Base-by-base conservation (phyloP, 2,797 vertebrate species). In the Fistularia commersonii region DNA sequence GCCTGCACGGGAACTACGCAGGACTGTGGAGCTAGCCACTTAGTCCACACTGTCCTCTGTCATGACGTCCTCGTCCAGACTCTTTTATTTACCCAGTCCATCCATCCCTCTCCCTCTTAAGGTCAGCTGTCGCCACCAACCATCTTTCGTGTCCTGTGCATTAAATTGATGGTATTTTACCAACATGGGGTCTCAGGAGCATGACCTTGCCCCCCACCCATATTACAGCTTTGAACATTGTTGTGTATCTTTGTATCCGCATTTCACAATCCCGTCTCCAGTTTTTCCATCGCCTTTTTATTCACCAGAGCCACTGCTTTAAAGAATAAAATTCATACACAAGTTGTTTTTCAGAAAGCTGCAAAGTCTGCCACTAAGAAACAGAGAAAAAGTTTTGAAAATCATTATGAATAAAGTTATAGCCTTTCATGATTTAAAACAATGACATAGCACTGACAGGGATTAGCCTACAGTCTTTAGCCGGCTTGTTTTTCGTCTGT, bases 1-100 rank as follows among this genome's bases (percentile, higher is more conserved):
- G 97, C 70, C 93, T 99, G 66, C 97, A 99, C 1, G 97, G 97
- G 71, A 99, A 99, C 87, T 99, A 99, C 5, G 97, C 96, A 34
- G 96, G 95, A 61, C 91, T 99, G 64, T 99, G 97, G 97, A 98
- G 94, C 89, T 99, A 95, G 88, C 88, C 77, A 41, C 11, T 14
- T 8, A 8, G 50, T 32, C 39, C 39, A 44, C 49, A 61, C 45
- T 33, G 52, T 52, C 1, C 61, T 54, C 41, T 37, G 8, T 68
- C 69, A 68, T 68, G 45, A 51, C 58, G 15, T 53, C 49, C 45
- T 69, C 36, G 11, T 71, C 43, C 60, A 58, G 49, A 57, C 55
- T 34, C 23, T 40, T 67, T 51, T 64, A 53, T 57, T 46, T 8
- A 34, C 46, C 65, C 70, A 47, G 44, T 56, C 66, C 64, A 64